Base-by-base conservation (phyloP, 1,140 invertebrate species). In the Drosophila jambulina region DNA sequence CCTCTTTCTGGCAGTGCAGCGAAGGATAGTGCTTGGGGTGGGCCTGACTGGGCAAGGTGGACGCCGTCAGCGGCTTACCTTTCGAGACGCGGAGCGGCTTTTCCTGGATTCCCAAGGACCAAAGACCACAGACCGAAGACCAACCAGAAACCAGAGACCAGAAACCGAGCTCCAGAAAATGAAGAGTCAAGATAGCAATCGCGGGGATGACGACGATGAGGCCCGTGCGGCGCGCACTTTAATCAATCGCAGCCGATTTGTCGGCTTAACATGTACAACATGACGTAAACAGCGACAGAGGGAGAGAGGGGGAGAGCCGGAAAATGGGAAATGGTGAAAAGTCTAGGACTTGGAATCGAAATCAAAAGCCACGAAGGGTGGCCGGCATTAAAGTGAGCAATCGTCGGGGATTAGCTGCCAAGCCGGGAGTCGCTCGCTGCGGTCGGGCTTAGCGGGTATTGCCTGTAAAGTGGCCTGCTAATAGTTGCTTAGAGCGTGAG, bases 171-270 rank as follows among this genome's bases (percentile, higher is more conserved):
- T 69, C 36, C 34, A 27, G 67, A 43, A 70, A 86, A 77, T 83
- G 83, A 88, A 88, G 53, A 56, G 85, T 90, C 86, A 72, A 85
- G 85, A 88, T 88, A 79, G 57, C 75, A 69, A 88, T 84, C 84
- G 63, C 21, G 60, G 74, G 64, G 56, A 62, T 61, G 69, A 48
- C 46, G 21, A 36, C 19, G 42, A 46, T 46, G 51, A 40, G 23
- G 27, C 34, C 63, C 56, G 62, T 38, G 56, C 62, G 53, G 54
- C 48, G 40, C 78, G 68, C 78, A 87, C 91, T 92, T 91, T 92
- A 92, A 92, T 92, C 91, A 92, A 92, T 92, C 91, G 91, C 91
- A 86, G 86, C 91, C 91, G 91, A 92, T 92, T 92, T 92, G 91
- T 92, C 91, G 91, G 91, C 91, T 92, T 92, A 92, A 84, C 91